phyloP scores from a whole-genome alignment of 1,140 invertebrate species.

The Lasaia peninsularis region DNA sequence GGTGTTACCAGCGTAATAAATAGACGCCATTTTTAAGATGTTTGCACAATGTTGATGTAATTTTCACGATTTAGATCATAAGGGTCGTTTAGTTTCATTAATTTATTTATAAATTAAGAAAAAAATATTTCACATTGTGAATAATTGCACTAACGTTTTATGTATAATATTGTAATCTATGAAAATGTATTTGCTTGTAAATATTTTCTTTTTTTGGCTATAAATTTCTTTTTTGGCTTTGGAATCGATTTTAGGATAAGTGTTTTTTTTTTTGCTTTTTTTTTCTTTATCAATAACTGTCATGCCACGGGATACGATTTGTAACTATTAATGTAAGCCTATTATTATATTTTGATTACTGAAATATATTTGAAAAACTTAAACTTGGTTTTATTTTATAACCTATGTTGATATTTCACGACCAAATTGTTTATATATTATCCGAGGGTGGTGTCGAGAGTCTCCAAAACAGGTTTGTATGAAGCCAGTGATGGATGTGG shows the following conservation, averaged over 20 bases:
- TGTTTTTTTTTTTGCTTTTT: constrained; percentile 19
- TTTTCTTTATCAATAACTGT: constrained; percentile 34
- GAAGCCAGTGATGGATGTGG: no score
- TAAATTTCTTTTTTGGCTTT: constrained; percentile 26
- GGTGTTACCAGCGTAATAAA: no score
- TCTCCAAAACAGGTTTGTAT: no score
- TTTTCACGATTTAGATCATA: constrained; percentile 44
- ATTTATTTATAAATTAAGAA: constrained; percentile 42
- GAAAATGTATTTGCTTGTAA: constrained; percentile 59
- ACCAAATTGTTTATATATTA: no score
- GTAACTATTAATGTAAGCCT: constrained; percentile 76
- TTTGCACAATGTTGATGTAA: constrained; percentile 58
- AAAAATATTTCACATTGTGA: constrained; percentile 50
- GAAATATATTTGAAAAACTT: constrained; percentile 73
- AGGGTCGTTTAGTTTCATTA: constrained; percentile 41
- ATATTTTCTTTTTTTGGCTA: constrained; percentile 38
- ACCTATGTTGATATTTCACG: no score
- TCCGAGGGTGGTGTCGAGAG: no score
- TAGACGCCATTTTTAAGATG: constrained; percentile 42
- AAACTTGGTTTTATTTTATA: constrained; percentile 43
- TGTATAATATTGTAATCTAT: constrained; percentile 56
- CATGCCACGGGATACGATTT: constrained; percentile 62
- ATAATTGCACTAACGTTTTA: constrained; percentile 63
- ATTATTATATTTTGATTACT: constrained; percentile 77
- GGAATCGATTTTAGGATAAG: constrained; percentile 23